Evolutionary conservation across 2,113 vertebrate genomes (phyloP).

Genomic region (Pterocles gutturalis): DNA sequence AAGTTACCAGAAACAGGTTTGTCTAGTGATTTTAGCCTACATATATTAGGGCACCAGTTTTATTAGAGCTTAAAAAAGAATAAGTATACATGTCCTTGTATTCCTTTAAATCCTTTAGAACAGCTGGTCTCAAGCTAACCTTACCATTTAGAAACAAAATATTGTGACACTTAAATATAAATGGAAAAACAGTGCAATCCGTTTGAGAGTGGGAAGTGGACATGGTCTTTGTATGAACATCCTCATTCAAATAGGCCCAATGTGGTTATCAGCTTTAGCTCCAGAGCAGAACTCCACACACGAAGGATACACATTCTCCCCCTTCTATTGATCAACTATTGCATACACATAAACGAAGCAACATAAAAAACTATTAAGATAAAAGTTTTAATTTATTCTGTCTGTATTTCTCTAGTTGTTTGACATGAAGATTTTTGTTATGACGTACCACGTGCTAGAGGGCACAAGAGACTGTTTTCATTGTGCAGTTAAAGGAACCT

Average conservation of each 20-base stretch:
- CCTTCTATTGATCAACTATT: neutral
- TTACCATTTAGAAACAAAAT: slow-evolving; percentile 40
- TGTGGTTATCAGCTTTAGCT: neutral
- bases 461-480: slow-evolving; percentile 63
- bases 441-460: slow-evolving; percentile 25
- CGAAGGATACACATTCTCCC: fast-evolving
- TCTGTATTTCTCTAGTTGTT: slow-evolving; percentile 1
- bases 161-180: slow-evolving; percentile 14
- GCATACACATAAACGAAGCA: neutral
- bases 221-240: neutral
- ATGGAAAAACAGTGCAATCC: slow-evolving; percentile 32
- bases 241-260: neutral
- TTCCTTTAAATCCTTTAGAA: slow-evolving; percentile 13
- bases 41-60: neutral
- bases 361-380: neutral
- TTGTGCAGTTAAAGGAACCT: slow-evolving; percentile 61
- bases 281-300: neutral
- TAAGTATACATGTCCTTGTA: neutral
- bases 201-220: neutral
- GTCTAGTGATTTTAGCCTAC: neutral
- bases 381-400: neutral
- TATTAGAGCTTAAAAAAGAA: neutral
- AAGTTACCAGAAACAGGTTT: neutral
- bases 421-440: neutral
- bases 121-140: slow-evolving; percentile 39